A percentile compares a stretch with the other conserved stretches of the same genome.
These are phyloP conservation scores for Todiramphus saurophagus DNA, from an alignment of 2,113 vertebrate species.

Conservation along the genomic window DNA sequence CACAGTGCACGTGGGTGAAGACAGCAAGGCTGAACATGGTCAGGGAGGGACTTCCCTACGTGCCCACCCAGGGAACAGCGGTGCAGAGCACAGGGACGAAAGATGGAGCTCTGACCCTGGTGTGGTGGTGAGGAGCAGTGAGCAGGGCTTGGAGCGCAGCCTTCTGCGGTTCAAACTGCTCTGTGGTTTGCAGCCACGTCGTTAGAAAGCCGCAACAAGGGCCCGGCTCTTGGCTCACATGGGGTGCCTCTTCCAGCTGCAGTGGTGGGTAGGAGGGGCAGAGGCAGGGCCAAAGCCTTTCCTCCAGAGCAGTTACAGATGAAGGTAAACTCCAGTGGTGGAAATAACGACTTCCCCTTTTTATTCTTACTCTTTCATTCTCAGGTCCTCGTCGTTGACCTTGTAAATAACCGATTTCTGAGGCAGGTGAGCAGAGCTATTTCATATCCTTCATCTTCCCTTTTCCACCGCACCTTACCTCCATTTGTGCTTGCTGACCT, in stretches of 20 bases:
- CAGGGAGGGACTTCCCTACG: not conserved
- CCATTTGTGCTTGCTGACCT: not conserved
- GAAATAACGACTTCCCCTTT: not conserved
- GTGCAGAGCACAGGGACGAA: fast-evolving
- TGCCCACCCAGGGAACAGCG: fast-evolving
- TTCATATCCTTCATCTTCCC: not conserved
- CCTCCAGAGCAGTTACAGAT: not conserved
- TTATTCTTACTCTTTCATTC: conserved; percentile 8
- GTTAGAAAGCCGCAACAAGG: not conserved
- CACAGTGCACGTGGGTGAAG: not conserved
- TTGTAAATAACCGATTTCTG: conserved; percentile 91
- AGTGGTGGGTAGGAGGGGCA: not conserved
- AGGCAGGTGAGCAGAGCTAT: conserved; percentile 82
- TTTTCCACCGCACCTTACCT: not conserved
- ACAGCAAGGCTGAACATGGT: fast-evolving
- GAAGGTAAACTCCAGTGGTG: not conserved
- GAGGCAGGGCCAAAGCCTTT: not conserved
- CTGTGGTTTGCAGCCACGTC: not conserved
- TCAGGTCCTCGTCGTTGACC: conserved; percentile 94
- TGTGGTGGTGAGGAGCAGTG: fast-evolving
- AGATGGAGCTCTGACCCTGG: not conserved
- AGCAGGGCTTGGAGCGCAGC: not conserved
- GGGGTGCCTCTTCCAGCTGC: not conserved
- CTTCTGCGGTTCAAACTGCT: not conserved
- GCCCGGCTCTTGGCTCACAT: not conserved